Evolutionary conservation across 2,797 vertebrate species (phyloP), one percentile per base, ranked within the genome.

Genomic region (Hemibagrus guttatus): DNA sequence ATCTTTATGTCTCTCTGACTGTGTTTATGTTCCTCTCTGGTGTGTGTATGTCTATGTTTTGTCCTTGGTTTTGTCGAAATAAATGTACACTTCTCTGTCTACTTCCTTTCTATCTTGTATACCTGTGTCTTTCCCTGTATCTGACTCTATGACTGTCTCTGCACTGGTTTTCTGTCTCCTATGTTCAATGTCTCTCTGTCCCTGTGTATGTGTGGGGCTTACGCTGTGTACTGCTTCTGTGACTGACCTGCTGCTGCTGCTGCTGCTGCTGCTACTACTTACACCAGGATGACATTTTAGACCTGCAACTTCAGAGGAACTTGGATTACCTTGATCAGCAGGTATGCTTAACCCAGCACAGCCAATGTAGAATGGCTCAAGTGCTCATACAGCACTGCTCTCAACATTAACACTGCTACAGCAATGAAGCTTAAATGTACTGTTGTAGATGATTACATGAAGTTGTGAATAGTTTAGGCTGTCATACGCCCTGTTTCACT

Each of bases 271-370:
- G 93, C 95, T 93, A 91, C 93, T 93, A 91, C 90, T 88, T 91
- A 93, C 93, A 94, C 93, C 96, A 99, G 98, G 98, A 98, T 95
- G 97, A 98, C 94, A 97, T 99, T 91, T 97, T 99, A 98, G 98
- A 99, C 93, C 96, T 98, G 93, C 98, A 99, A 93, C 97, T 99
- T 92, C 98, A 99, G 95, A 97, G 97, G 94, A 98, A 99, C 95
- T 96, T 99, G 96, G 97, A 99, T 89, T 99, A 97, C 96, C 96
- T 99, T 94, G 97, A 99, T 94, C 97, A 98, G 92, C 97, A 99
- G 97, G 98, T 99, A 97, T 94, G 46, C 89, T 92, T 93, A 93
- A 94, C 93, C 93, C 39, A 86, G 83, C 74, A 86, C 35, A 13
- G 28, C 59, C 56, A 31, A n/a, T 21, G n/a, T 52, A 64, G 19